Conservation (phyloP, 2,888 invertebrate species). For the Idaea aversata region DNA sequence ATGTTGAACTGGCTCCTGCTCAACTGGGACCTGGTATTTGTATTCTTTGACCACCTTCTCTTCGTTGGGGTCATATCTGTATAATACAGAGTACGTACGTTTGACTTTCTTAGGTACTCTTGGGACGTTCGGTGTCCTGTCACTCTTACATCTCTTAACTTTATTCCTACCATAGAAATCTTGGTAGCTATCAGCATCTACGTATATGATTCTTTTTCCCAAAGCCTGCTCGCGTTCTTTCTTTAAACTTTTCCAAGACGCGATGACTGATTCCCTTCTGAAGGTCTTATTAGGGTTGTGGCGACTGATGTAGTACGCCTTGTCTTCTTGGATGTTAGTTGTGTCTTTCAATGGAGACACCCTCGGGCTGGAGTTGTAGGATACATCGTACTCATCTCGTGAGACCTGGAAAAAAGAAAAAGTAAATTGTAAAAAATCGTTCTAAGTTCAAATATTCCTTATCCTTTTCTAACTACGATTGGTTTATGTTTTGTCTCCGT, state of each 20-base stretch:
- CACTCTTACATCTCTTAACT: slow-evolving; percentile 74
- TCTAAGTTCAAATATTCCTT: slow-evolving; percentile 17
- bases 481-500: slow-evolving; percentile 42
- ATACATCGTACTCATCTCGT: slow-evolving; percentile 70
- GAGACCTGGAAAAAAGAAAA: slow-evolving; percentile 67
- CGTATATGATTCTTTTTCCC: slow-evolving; percentile 68
- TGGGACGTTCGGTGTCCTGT: slow-evolving; percentile 55
- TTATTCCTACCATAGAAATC: slow-evolving; percentile 72
- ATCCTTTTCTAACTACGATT: slow-evolving; percentile 51
- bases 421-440: slow-evolving; percentile 10
- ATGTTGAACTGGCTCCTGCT: slow-evolving; percentile 35
- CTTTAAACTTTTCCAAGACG: slow-evolving; percentile 75
- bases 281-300: slow-evolving; percentile 76
- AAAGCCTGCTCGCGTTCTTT: slow-evolving; percentile 73
- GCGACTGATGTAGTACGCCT: slow-evolving; percentile 68
- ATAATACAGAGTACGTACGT: slow-evolving; percentile 70
- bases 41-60: slow-evolving; percentile 74
- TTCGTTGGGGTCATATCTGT: slow-evolving; percentile 70
- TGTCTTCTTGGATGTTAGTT: slow-evolving; percentile 69
- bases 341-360: slow-evolving; percentile 73
- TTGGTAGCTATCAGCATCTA: slow-evolving; percentile 67
- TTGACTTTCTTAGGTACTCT: slow-evolving; percentile 67
- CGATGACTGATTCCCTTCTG: slow-evolving; percentile 73
- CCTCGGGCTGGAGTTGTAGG: slow-evolving; percentile 68
- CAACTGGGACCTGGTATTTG: slow-evolving; percentile 65